Percentiles rank a stretch among this genome's conserved stretches.
These are phyloP conservation scores for Bactericera cockerelli DNA, from an alignment of 1,140 invertebrate species.

Conservation along the genomic window DNA sequence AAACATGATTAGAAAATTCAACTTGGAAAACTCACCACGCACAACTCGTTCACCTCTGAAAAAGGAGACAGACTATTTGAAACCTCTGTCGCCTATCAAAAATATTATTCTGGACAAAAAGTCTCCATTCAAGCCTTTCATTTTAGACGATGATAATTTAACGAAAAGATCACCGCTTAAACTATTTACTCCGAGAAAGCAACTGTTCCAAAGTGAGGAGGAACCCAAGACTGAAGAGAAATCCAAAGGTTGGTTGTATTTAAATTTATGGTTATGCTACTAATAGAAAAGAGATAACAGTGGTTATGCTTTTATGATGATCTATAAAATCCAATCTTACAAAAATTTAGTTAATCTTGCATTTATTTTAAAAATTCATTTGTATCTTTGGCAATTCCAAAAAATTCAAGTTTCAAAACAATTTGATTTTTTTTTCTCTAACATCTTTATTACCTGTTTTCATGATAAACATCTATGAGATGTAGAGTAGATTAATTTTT, in stretches of 20 bases:
- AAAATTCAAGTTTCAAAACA: too few species aligned
- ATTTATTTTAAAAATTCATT: too few species aligned
- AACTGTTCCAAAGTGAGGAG: neutral
- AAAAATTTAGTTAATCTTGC: too few species aligned
- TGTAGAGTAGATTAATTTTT: too few species aligned
- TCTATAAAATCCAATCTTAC: too few species aligned
- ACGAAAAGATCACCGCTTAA: neutral
- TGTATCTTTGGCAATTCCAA: too few species aligned
- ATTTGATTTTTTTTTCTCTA: too few species aligned
- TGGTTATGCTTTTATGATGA: too few species aligned
- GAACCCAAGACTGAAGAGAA: neutral
- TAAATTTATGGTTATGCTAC: too few species aligned
- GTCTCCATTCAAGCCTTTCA: neutral
- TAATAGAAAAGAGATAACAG: too few species aligned
- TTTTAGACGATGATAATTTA: neutral
- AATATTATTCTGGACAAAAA: conserved; percentile 6
- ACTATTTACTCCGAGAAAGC: neutral
- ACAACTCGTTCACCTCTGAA: neutral
- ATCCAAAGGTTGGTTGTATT: neutral
- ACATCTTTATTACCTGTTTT: too few species aligned
- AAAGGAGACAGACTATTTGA: neutral
- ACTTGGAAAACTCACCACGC: neutral
- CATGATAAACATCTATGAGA: too few species aligned
- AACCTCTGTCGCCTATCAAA: neutral
- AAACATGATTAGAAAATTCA: neutral